Base-by-base conservation (phyloP, 2,113 vertebrate genomes). In the Daubentonia madagascariensis region DNA sequence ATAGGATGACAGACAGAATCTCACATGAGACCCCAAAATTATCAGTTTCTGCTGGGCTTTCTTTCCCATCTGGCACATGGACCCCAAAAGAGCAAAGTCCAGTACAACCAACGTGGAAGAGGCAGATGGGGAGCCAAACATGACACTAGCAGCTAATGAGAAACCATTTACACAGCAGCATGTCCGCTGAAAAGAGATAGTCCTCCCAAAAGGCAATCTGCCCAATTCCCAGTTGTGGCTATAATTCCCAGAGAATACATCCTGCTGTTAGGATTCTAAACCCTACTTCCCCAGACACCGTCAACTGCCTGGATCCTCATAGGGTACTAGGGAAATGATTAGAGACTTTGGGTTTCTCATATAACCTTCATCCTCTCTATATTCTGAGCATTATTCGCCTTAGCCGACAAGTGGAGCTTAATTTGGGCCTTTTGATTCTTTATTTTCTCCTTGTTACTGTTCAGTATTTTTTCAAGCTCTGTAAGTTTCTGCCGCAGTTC, bases 351-450 rank as follows among this genome's bases (percentile, higher is more conserved):
- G 16, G 54, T 1, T 2, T 57, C 67, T 65, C 35, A 79, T 68
- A 85, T 73, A 79, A 98, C 98, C 98, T 98, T 98, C 85, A 98
- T 98, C 73, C 96, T 95, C 79, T 98, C 98, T 48, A 96, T 0
- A 11, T 98, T 98, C 81, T 97, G 98, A 12, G 93, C 52, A 16
- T 95, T 97, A 30, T 92, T 95, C 48, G 85, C 72, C 92, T 98
- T 98, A 32, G 72, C 63, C 0, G 98, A 98, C 89, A 98, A 67
- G 94, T 97, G 96, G 40, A 97, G 96, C 63, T 97, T 98, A 37
- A 98, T 96, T 80, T 98, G 97, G 78, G 95, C 89, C 96, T 95
- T 98, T n/a, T 98, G 98, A 40, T 59, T 98, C 85, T 97, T 98
- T 14, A 99, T 97, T 91, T 97, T 98, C 68, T 98, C 97, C 81